Base-by-base conservation (phyloP, 1,140 invertebrate species). In the Teleogryllus occipitalis region DNA sequence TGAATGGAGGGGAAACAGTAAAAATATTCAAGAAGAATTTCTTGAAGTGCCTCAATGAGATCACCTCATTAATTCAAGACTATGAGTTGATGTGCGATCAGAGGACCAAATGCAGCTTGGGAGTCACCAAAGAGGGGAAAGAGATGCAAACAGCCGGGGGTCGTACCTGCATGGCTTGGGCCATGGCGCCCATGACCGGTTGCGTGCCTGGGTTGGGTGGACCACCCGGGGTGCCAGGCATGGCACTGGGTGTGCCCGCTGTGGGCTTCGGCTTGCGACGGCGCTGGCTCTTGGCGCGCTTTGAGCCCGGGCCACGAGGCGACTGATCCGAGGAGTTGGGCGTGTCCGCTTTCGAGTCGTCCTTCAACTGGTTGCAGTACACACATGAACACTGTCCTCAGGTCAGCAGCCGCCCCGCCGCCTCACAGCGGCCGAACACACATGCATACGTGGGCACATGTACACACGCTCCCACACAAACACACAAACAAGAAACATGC, bases 261-360 rank as follows among this genome's bases (percentile, higher is more conserved):
- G 54, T 65, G 18, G 54, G 54, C 82, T 79, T 76, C 65, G 27
- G 77, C 49, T 77, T 82, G 83, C 75, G 81, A 81, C 80, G 77
- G 79, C 76, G 81, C 79, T 78, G 83, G 82, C 72, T 49, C 78
- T 75, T 82, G 49, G 75, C 73, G 21, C 79, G 77, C 77, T 83
- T 82, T 21, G 81, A 73, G 81, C 82, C 82, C 12, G 83, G 83
- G 39, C 80, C 82, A 15, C 90, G 87, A n/a, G 90, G 89, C 12
- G 85, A 84, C 82, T 91, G 89, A 83, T 90, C 88, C 79, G 88
- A 87, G 18, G 87, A 89, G 7, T 87, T 87, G 7, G 89, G 89
- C 74, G 87, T 90, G 81, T 90, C 89, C 47, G 87, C 89, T 83
- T 90, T 89, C 85, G 86, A 85, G 83, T 87, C 87, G 82, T 89